These are phyloP conservation scores for Hydrolagus colliei DNA, from an alignment of 2,797 vertebrate genomes.

Conservation along the genomic window DNA sequence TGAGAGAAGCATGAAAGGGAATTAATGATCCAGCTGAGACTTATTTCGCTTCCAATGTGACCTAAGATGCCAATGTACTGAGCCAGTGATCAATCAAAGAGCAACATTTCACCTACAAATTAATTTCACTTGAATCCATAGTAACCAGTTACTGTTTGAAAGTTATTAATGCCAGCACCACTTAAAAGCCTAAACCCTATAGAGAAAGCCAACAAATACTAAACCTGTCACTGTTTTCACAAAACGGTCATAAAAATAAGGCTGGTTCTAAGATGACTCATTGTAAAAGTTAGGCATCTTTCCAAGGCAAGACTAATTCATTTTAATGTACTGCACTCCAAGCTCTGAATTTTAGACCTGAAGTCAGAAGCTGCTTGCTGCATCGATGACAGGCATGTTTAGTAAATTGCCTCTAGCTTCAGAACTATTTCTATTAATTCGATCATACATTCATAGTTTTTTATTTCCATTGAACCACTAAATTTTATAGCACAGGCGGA, in stretches of 20 bases:
- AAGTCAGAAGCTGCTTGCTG: not conserved
- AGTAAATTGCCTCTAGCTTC: not conserved
- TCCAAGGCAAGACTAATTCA: not conserved
- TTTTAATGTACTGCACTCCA: not conserved
- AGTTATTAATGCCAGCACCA: not conserved
- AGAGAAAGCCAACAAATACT: not conserved
- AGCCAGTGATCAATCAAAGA: conserved; percentile 16
- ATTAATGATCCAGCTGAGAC: not conserved
- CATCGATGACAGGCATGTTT: not conserved
- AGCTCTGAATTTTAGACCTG: no score
- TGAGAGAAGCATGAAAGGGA: conserved; percentile 1
- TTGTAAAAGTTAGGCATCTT: not conserved
- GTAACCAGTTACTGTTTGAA: not conserved
- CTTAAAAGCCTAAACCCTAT: not conserved
- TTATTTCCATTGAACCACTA: not conserved
- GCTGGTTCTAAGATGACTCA: not conserved
- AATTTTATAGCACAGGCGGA: no score
- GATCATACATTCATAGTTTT: not conserved
- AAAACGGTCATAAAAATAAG: not conserved
- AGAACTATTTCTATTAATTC: not conserved
- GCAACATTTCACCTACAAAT: not conserved
- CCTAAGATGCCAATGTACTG: not conserved
- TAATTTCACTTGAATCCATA: not conserved
- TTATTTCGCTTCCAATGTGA: no score
- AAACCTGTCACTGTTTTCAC: conserved; percentile 1